Conservation (phyloP, 2,797 vertebrate genomes). For the Buceros bicornis region DNA sequence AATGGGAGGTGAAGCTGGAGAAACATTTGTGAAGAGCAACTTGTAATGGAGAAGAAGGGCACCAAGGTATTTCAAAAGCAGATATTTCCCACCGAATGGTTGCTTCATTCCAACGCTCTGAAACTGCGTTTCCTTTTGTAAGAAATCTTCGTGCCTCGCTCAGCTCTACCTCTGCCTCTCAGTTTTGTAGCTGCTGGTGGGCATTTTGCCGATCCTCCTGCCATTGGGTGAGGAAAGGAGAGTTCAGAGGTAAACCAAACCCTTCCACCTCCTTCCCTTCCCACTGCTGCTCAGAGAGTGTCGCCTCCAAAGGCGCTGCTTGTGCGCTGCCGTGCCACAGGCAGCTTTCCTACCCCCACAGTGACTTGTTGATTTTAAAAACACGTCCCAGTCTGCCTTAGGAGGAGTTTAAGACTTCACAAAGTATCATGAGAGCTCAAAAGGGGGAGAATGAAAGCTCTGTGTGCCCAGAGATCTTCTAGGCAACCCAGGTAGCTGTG, state of each 20-base stretch:
- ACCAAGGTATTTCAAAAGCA: not conserved
- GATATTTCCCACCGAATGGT: not conserved
- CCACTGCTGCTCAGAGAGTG: accelerated
- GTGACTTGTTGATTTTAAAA: not conserved
- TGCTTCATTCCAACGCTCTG: not conserved
- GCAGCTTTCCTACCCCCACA: not conserved
- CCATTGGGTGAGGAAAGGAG: not conserved
- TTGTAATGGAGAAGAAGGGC: not conserved
- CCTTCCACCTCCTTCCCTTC: not conserved
- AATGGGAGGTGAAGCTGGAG: not conserved
- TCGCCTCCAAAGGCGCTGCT: not conserved
- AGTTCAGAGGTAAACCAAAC: not conserved
- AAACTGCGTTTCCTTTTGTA: not conserved
- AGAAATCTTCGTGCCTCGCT: not conserved
- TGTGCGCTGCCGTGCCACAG: not conserved
- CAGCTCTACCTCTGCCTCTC: not conserved
- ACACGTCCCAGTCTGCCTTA: not conserved
- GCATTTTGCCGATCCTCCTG: not conserved
- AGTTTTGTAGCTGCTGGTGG: not conserved
- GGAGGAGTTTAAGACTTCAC: not conserved
- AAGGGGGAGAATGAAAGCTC: not conserved
- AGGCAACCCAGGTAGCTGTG: not conserved
- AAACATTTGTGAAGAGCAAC: not conserved
- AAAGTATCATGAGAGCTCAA: not conserved
- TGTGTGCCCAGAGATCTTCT: not conserved